These are phyloP conservation scores for Podarcis raffonei DNA, from an alignment of 2,113 vertebrate genomes.

Conservation along the genomic window DNA sequence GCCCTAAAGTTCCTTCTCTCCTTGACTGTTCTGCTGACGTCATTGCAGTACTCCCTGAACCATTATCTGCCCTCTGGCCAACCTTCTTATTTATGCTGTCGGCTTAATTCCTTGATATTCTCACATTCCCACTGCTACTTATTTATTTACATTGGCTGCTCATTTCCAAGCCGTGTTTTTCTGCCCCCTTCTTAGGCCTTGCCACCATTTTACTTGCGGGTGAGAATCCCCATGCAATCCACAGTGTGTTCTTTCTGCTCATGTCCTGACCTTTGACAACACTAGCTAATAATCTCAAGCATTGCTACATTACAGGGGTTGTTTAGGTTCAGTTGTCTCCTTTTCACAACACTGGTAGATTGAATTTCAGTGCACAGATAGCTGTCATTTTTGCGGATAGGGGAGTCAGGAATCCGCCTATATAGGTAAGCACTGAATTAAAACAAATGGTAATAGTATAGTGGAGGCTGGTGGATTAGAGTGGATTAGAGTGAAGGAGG, in stretches of 20 bases:
- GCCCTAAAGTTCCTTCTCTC: not conserved
- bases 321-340: not conserved
- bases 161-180: not conserved
- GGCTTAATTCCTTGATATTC: conserved; percentile 22
- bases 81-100: conserved; percentile 2
- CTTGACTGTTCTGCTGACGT: conserved; percentile 21
- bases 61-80: conserved; percentile 7
- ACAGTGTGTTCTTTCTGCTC: not conserved
- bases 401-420: no score
- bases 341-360: not conserved
- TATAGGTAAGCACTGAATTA: not conserved
- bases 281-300: not conserved
- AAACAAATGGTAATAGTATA: not conserved
- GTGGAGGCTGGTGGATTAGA: no score
- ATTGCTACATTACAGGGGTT: not conserved
- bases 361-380: not conserved
- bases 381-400: not conserved
- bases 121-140: conserved; percentile 9
- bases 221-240: not conserved
- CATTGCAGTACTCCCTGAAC: not conserved
- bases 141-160: conserved; percentile 19
- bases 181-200: not conserved
- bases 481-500: no score
- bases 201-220: not conserved
- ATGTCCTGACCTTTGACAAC: not conserved